Conservation (phyloP, 2,113 vertebrate species). For the Girardinichthys multiradiatus region DNA sequence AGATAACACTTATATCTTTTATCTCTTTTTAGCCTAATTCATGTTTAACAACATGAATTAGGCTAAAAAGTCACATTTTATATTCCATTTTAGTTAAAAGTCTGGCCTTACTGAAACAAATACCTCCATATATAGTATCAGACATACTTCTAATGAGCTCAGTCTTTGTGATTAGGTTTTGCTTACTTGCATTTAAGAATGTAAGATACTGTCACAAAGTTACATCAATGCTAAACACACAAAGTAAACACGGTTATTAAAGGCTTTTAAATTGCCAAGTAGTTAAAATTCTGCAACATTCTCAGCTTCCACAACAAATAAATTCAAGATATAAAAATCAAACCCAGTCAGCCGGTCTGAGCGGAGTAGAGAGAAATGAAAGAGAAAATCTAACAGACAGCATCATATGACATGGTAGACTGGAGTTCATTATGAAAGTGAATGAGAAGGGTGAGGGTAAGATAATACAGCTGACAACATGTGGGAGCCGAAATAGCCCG, state of each 20-base stretch:
- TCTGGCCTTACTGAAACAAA: no score
- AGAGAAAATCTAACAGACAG: conserved; percentile 60
- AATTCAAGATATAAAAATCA: conserved; percentile 44
- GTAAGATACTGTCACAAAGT: not conserved
- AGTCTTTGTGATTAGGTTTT: no score
- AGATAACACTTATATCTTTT: no score
- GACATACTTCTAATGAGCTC: no score
- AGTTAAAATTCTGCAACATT: conserved; percentile 48
- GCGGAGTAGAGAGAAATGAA: conserved; percentile 56
- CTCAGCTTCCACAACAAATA: conserved; percentile 23
- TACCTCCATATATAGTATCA: no score
- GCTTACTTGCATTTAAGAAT: not conserved
- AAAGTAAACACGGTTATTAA: not conserved
- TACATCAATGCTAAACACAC: not conserved
- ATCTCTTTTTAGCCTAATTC: no score
- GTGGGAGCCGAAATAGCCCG: conserved; percentile 66
- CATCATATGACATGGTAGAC: conserved; percentile 62
- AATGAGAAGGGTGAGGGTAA: conserved; percentile 46
- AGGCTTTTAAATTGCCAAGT: conserved; percentile 34
- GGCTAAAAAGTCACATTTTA: no score
- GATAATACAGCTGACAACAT: conserved; percentile 70
- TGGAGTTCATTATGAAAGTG: conserved; percentile 57
- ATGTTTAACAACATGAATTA: no score
- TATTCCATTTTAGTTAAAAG: no score
- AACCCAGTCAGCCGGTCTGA: conserved; percentile 43